Base-by-base conservation (phyloP, 2,888 invertebrate genomes). In the Rhorus exstirpatorius region DNA sequence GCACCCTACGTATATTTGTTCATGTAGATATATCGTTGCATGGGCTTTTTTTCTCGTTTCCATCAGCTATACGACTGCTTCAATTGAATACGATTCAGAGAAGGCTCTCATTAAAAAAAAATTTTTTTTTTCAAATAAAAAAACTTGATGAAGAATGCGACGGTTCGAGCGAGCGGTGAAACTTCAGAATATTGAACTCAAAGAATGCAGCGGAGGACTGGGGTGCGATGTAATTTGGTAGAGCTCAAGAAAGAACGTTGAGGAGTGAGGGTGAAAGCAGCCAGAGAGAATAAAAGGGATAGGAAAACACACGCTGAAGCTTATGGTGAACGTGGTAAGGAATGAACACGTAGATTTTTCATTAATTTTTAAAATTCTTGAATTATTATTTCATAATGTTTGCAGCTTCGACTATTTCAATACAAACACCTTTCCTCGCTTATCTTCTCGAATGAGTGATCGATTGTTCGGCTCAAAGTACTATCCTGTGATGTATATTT, bases 31-130 rank as follows among this genome's bases (percentile, higher is more conserved):
- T 60, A 21, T 38, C 19, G 10, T 26, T 44, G 7, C 24, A 1
- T 55, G 4, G 70, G 82, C 76, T 60, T 75, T 70, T 55, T 61
- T 49, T 46, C 51, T 70, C 17, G 65, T 79, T 79, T 80, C 83
- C 55, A 38, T 53, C 63, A 31, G 26, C n/a, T 35, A 58, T n/a
- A 70, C 68, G 14, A 67, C 72, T 75, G 81, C 86, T 87, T 87
- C 87, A 88, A 89, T 41, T 86, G 88, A 88, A 87, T 87, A 83
- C 85, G 86, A 88, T 89, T 89, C 89, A 87, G 87, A 87, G 87
- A 87, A 87, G 87, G 81, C 80, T 83, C 91, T 91, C 90, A 87
- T 90, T 91, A 89, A 90, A 89, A 88, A 82, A 81, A 85, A 83
- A 85, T 74, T 76, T 51, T 10, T 4, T 46, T 46, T 19, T 51